Conservation (phyloP, 1,140 invertebrate genomes). For the Drosophila kurseongensis region DNA sequence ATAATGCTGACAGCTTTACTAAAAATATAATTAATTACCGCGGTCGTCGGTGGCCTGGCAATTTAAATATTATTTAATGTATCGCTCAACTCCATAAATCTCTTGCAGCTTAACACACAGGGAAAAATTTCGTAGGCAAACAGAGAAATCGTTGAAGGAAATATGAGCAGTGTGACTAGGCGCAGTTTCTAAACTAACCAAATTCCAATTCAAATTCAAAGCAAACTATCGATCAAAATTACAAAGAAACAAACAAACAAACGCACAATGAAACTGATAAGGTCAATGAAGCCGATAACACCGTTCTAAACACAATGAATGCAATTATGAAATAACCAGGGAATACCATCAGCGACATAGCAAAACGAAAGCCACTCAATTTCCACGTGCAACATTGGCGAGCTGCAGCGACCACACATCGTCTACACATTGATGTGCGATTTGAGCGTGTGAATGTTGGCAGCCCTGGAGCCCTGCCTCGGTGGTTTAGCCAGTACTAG, state of each 20-base stretch:
- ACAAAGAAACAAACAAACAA: slow-evolving; percentile 28
- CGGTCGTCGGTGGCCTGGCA: slow-evolving; percentile 4
- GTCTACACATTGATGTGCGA: slow-evolving; percentile 77
- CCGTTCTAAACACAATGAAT: slow-evolving; percentile 51
- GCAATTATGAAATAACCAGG: slow-evolving; percentile 48
- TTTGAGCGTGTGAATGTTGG: slow-evolving; percentile 84
- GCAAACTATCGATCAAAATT: slow-evolving; percentile 57
- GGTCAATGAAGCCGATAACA: slow-evolving; percentile 35
- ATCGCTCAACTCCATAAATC: slow-evolving; percentile 32
- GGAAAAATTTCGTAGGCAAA: slow-evolving; percentile 24
- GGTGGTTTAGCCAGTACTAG: slow-evolving; percentile 85
- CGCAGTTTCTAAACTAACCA: slow-evolving; percentile 36
- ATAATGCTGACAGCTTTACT: slow-evolving; percentile 40
- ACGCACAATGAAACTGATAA: slow-evolving; percentile 77
- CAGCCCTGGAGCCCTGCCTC: slow-evolving; percentile 85
- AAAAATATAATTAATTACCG: slow-evolving; percentile 45
- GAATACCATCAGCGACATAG: slow-evolving; percentile 26
- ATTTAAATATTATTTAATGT: slow-evolving; percentile 43
- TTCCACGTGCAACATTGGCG: slow-evolving; percentile 38
- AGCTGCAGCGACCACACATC: slow-evolving; percentile 60
- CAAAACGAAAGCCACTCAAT: slow-evolving; percentile 28
- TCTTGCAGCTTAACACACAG: slow-evolving; percentile 52
- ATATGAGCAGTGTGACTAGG: slow-evolving; percentile 50
- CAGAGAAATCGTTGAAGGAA: slow-evolving; percentile 27
- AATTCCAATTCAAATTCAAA: slow-evolving; percentile 32